Conservation (phyloP, 35 echinoderm and acorn worm species). For the Apostichopus californicus region DNA sequence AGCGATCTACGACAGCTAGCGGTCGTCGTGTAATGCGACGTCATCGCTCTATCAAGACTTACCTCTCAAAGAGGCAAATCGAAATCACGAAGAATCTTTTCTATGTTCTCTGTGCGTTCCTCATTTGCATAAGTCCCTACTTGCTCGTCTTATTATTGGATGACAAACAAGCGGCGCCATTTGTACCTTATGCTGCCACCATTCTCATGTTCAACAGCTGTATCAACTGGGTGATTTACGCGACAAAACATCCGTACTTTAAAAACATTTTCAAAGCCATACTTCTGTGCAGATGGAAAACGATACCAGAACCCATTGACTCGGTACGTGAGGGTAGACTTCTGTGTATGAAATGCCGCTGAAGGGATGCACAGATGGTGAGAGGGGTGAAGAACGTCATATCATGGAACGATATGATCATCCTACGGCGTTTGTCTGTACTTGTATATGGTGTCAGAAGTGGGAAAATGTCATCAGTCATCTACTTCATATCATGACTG, state of each 20-base stretch:
- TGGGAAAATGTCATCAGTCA: too few species aligned
- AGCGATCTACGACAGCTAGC: conserved; percentile 13
- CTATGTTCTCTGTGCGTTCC: conserved; percentile 49
- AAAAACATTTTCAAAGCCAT: conserved; percentile 68
- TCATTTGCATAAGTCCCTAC: conserved; percentile 61
- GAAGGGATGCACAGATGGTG: neutral
- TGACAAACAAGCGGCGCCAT: conserved; percentile 26
- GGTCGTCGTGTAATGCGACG: conserved; percentile 4
- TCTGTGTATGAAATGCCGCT: conserved; percentile 14
- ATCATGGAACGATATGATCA: too few species aligned
- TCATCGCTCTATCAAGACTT: conserved; percentile 31
- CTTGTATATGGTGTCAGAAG: too few species aligned
- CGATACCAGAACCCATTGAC: conserved; percentile 63
- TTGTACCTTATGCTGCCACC: conserved; percentile 57
- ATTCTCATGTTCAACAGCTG: conserved; percentile 63
- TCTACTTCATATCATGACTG: too few species aligned
- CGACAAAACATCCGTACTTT: conserved; percentile 81
- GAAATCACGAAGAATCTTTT: conserved; percentile 70
- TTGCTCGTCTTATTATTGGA: conserved; percentile 53
- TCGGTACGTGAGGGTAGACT: neutral
- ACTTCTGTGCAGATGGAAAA: conserved; percentile 51
- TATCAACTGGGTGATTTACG: conserved; percentile 81
- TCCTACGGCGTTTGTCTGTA: too few species aligned
- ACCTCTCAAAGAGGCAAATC: conserved; percentile 55
- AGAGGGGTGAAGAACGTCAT: neutral